A percentile compares a stretch with the other conserved stretches of the same genome.
Conservation (phyloP, 2,113 vertebrate species). For the Sylvicapra grimmia region DNA sequence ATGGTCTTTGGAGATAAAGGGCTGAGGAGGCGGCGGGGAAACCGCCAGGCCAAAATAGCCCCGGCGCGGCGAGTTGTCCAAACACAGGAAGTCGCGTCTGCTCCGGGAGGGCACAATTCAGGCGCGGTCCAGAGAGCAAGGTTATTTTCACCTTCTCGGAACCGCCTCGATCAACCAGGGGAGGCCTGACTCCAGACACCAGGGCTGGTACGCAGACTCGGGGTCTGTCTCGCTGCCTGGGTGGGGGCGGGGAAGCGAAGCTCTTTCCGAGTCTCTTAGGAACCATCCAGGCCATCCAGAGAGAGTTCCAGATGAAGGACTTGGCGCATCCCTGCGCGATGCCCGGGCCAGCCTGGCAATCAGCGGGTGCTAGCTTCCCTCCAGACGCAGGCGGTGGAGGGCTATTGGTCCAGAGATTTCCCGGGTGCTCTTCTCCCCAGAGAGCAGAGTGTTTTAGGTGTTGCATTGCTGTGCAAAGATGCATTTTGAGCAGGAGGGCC, state of each 20-base stretch:
- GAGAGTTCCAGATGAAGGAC: conserved; percentile 31
- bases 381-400: not conserved
- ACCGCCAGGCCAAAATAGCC: conserved; percentile 46
- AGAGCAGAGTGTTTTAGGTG: not conserved
- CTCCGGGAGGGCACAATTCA: conserved; percentile 55
- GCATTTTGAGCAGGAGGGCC: not conserved
- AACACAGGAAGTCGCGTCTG: conserved; percentile 72
- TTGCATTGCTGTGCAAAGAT: fast-evolving
- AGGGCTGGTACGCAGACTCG: not conserved
- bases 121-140: conserved; percentile 56
- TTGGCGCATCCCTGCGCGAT: not conserved
- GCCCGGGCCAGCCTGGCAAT: conserved; percentile 37
- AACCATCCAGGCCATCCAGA: conserved; percentile 59
- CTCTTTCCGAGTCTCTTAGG: not conserved
- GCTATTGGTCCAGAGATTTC: not conserved
- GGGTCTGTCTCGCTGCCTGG: conserved; percentile 46
- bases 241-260: not conserved
- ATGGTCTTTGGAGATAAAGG: conserved; percentile 63
- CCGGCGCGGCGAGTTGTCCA: conserved; percentile 37
- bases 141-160: conserved; percentile 68
- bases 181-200: conserved; percentile 12
- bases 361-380: fast-evolving
- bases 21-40: not conserved
- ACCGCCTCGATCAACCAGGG: conserved; percentile 61
- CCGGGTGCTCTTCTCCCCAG: not conserved